Percentiles rank a stretch among this genome's conserved stretches.
These are phyloP conservation scores for Eupithecia vulgata DNA, from an alignment of 2,888 invertebrate species.

Conservation along the genomic window DNA sequence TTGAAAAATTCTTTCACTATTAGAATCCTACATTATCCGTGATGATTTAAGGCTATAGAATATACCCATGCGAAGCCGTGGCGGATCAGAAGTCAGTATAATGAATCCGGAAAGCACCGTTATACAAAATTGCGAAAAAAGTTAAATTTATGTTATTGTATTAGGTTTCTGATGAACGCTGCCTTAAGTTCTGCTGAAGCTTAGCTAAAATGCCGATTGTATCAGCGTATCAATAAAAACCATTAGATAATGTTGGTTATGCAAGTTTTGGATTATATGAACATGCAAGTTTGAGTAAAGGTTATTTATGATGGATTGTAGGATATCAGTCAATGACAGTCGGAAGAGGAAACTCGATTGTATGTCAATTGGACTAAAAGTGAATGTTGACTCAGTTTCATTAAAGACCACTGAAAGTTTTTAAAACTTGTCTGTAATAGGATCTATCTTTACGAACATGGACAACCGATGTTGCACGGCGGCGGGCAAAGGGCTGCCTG, in stretches of 20 bases:
- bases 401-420: background rate
- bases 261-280: conserved; percentile 38
- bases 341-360: conserved; percentile 29
- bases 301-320: conserved; percentile 50
- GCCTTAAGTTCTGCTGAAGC: background rate
- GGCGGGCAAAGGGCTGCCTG: too few relatives aligned
- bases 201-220: conserved; percentile 40
- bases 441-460: background rate
- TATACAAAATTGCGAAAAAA: background rate
- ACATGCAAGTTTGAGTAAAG: conserved; percentile 41
- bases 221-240: conserved; percentile 29
- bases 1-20: too few relatives aligned
- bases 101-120: background rate
- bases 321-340: conserved; percentile 37
- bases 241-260: conserved; percentile 32
- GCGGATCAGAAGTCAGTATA: too few relatives aligned
- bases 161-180: background rate
- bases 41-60: too few relatives aligned
- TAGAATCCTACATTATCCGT: too few relatives aligned
- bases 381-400: conserved; percentile 12
- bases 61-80: too few relatives aligned
- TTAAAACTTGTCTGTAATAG: background rate
- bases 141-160: background rate
- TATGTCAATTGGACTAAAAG: conserved; percentile 14
- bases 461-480: too few relatives aligned